Conservation (phyloP, 2,888 invertebrate genomes). For the Patella depressa region DNA sequence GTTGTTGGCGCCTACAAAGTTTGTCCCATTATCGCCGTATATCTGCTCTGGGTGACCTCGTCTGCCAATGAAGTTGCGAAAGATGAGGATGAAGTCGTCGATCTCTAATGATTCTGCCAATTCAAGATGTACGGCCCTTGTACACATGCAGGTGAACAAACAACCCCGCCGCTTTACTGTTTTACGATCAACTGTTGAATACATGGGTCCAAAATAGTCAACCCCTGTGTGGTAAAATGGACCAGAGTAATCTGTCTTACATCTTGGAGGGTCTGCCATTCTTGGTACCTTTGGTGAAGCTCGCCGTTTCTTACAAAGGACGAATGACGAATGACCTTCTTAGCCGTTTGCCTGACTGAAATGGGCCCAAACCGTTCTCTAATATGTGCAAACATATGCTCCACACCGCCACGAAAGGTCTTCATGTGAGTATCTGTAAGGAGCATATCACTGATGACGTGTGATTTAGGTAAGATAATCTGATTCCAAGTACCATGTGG, state of each 20-base stretch:
- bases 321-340: not conserved
- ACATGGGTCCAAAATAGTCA: conserved; percentile 24
- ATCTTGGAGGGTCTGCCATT: conserved; percentile 22
- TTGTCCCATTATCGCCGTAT: conserved; percentile 39
- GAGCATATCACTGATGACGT: not conserved
- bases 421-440: not conserved
- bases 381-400: not conserved
- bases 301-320: not conserved
- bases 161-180: conserved; percentile 20
- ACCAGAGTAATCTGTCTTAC: conserved; percentile 8
- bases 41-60: conserved; percentile 28
- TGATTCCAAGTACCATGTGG: not conserved
- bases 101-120: conserved; percentile 17
- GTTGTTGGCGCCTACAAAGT: conserved; percentile 37
- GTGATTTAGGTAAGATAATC: not conserved
- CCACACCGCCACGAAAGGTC: not conserved
- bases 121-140: conserved; percentile 21
- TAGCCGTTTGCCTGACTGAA: not conserved
- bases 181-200: conserved; percentile 9
- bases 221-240: conserved; percentile 18
- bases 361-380: not conserved
- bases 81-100: conserved; percentile 17
- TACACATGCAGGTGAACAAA: conserved; percentile 24
- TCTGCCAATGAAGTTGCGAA: conserved; percentile 13
- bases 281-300: not conserved